phyloP scores from a whole-genome alignment of 37 sponge, comb jelly and placozoan species.

The Geodia barretti region DNA sequence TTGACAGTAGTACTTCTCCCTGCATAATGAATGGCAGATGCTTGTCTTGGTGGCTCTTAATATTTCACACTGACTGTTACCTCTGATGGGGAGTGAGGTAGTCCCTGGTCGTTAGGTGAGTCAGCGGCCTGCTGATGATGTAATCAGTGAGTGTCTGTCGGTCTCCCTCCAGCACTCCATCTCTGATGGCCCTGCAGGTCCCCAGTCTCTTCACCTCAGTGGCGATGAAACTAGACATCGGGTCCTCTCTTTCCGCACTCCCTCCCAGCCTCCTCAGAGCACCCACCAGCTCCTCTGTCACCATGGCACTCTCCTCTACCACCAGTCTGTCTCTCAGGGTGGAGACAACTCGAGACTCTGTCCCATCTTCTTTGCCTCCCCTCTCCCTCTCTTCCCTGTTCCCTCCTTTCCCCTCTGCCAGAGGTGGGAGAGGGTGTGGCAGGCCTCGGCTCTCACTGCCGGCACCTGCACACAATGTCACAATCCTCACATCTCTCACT shows the following conservation, averaged over 20 bases:
- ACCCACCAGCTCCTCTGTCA: slow-evolving; percentile 47
- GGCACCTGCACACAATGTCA: background rate
- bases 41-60: too few relatives aligned
- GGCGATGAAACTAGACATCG: slow-evolving; percentile 39
- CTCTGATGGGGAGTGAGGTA: slow-evolving; percentile 35
- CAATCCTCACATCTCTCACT: background rate
- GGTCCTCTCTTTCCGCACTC: slow-evolving; percentile 23
- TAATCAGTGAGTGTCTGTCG: slow-evolving; percentile 20
- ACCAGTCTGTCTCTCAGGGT: slow-evolving; percentile 54
- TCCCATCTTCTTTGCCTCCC: background rate
- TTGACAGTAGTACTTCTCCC: slow-evolving; percentile 1
- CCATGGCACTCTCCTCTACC: slow-evolving; percentile 63
- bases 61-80: too few relatives aligned
- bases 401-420: slow-evolving; percentile 29
- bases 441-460: slow-evolving; percentile 78
- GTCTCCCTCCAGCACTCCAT: slow-evolving; percentile 4
- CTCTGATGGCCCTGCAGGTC: slow-evolving; percentile 48
- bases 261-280: slow-evolving; percentile 59
- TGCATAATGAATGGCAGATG: background rate
- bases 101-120: slow-evolving; percentile 35
- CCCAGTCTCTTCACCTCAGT: slow-evolving; percentile 59
- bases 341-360: slow-evolving; percentile 5
- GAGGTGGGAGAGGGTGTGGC: slow-evolving; percentile 48
- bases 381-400: background rate
- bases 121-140: slow-evolving; percentile 12